Conservation (phyloP, 1,140 invertebrate species). For the Lethrus apterus region DNA sequence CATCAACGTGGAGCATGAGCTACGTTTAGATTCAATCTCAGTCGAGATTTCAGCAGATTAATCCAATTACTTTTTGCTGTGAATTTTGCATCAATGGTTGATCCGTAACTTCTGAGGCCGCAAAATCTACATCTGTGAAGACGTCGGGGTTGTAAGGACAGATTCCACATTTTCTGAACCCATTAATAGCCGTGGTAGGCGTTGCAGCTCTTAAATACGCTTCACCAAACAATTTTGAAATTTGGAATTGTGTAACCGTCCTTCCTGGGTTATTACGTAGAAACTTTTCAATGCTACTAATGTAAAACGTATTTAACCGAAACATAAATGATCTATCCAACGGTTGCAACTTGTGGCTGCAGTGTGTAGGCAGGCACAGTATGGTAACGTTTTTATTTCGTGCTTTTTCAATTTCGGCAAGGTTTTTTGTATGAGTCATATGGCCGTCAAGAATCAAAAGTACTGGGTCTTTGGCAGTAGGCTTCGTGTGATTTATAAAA, state of each 20-base stretch:
- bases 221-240: constrained; percentile 18
- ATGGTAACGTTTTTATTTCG: constrained; percentile 13
- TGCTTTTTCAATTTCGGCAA: constrained; percentile 16
- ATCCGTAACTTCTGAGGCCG: constrained; percentile 3
- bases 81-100: neutral
- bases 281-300: constrained; percentile 19
- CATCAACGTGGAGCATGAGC: neutral
- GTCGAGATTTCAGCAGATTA: neutral
- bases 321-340: constrained; percentile 37
- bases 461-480: constrained; percentile 13
- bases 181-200: constrained; percentile 1
- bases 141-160: constrained; percentile 2
- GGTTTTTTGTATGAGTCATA: constrained; percentile 23
- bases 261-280: constrained; percentile 11
- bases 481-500: constrained; percentile 19
- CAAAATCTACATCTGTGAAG: constrained; percentile 9
- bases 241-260: constrained; percentile 12
- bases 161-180: constrained; percentile 10
- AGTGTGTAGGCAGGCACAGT: constrained; percentile 9
- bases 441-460: constrained; percentile 11
- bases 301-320: constrained; percentile 34
- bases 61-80: neutral
- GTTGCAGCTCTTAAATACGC: constrained; percentile 11
- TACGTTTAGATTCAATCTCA: neutral
- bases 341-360: constrained; percentile 28